These are phyloP conservation scores for Actinostola sp. DNA, from an alignment of 92 coral and sea anemone species.

Conservation along the genomic window DNA sequence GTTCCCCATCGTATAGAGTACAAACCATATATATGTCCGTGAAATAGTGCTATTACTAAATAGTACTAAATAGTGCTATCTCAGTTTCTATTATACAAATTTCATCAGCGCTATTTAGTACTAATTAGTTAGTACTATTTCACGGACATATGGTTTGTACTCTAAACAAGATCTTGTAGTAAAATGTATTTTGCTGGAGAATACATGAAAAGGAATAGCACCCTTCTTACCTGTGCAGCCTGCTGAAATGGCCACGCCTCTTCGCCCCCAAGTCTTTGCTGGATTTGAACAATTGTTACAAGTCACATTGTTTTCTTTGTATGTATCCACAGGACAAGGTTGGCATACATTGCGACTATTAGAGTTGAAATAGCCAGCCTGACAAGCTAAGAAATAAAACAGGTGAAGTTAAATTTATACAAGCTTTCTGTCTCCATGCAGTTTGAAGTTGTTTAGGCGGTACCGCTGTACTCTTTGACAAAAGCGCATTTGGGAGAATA, in stretches of 20 bases:
- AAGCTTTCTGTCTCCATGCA: too few species aligned
- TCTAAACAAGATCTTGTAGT: neutral
- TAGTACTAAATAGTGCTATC: too few species aligned
- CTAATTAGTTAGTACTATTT: too few species aligned
- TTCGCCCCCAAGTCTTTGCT: slow-evolving; percentile 9
- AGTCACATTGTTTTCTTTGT: neutral
- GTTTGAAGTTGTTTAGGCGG: too few species aligned
- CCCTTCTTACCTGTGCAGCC: slow-evolving; percentile 4
- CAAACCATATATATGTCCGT: too few species aligned
- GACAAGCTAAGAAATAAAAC: neutral
- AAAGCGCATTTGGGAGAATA: too few species aligned
- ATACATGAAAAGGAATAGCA: neutral
- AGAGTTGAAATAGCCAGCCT: neutral
- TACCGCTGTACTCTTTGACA: too few species aligned
- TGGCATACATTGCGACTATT: neutral
- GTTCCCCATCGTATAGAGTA: too few species aligned
- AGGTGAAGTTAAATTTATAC: neutral
- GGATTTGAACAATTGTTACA: neutral
- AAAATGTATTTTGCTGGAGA: neutral
- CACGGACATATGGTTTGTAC: neutral
- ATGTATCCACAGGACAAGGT: slow-evolving; percentile 22
- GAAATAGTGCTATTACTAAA: too few species aligned
- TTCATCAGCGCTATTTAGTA: too few species aligned
- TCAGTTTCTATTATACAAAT: too few species aligned
- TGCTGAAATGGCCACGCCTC: neutral